Evolutionary conservation across 2,113 vertebrate genomes (phyloP).

Genomic region (Periophthalmus modestus): DNA sequence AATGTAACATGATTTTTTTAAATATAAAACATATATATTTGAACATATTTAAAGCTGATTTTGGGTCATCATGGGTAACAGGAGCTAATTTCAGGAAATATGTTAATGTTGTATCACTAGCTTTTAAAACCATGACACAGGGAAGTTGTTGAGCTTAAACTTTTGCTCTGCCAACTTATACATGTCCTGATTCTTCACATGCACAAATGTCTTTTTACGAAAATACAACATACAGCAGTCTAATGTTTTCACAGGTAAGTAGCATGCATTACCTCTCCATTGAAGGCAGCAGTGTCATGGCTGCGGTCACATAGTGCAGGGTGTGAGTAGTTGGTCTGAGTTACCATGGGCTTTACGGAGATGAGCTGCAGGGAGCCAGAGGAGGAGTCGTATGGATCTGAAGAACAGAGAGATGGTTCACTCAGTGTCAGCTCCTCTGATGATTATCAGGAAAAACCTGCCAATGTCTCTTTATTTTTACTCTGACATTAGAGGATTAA

Average conservation of each 20-base stretch:
- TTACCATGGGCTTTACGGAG: conserved; percentile 86
- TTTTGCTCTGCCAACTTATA: no score
- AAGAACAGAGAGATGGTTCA: conserved; percentile 59
- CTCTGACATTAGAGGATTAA: conserved; percentile 57
- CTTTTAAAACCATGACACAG: not conserved
- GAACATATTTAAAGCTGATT: not conserved
- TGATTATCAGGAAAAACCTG: conserved; percentile 10
- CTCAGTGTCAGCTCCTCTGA: conserved; percentile 51
- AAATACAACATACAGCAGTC: not conserved
- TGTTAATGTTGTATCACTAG: no score
- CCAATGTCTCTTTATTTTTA: conserved; percentile 22
- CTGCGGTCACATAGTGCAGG: conserved; percentile 85
- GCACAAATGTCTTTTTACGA: no score
- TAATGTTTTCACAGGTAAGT: no score
- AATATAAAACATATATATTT: not conserved
- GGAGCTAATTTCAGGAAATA: no score
- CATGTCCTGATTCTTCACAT: not conserved
- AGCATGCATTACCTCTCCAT: conserved; percentile 85
- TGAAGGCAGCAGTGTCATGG: conserved; percentile 86
- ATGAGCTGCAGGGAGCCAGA: conserved; percentile 96
- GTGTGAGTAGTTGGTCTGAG: conserved; percentile 81
- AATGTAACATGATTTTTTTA: not conserved
- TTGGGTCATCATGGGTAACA: no score
- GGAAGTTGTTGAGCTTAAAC: not conserved
- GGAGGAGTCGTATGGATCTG: conserved; percentile 91